These are phyloP conservation scores for Scartelaos histophorus DNA, from an alignment of 2,113 vertebrate genomes.

Conservation along the genomic window DNA sequence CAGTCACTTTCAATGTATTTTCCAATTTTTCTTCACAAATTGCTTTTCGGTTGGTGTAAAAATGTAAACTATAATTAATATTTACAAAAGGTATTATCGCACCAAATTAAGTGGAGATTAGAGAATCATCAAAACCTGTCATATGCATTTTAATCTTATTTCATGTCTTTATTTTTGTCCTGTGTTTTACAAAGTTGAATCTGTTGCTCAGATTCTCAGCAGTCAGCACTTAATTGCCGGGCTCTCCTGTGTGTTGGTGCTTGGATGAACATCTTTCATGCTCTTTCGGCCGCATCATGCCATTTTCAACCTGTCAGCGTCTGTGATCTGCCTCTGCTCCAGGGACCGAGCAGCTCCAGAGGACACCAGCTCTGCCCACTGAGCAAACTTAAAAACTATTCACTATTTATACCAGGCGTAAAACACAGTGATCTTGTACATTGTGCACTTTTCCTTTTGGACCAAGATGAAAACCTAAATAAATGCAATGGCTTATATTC, in stretches of 20 bases:
- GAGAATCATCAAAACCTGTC: no score
- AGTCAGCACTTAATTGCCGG: conserved; percentile 32
- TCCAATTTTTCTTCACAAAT: no score
- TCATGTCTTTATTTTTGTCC: background rate
- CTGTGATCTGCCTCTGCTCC: conserved; percentile 61
- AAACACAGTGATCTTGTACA: background rate
- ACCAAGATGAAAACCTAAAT: background rate
- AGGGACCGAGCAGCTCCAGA: conserved; percentile 55
- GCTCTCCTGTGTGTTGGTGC: conserved; percentile 46
- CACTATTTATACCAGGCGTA: background rate
- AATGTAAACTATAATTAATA: no score
- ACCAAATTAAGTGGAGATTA: no score
- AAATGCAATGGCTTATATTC: conserved; percentile 23
- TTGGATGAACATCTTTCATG: conserved; percentile 69
- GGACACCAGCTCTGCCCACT: conserved; percentile 30
- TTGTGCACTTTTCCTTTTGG: conserved; percentile 15
- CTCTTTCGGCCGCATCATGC: conserved; percentile 74
- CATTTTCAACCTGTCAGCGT: conserved; percentile 73
- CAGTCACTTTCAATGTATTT: no score
- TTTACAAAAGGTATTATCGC: no score
- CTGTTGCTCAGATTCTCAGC: background rate
- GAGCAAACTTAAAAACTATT: background rate
- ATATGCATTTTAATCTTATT: background rate
- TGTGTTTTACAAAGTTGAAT: background rate
- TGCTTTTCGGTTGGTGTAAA: no score